Conservation (phyloP, 2,888 invertebrate species). For the Ceramica pisi region DNA sequence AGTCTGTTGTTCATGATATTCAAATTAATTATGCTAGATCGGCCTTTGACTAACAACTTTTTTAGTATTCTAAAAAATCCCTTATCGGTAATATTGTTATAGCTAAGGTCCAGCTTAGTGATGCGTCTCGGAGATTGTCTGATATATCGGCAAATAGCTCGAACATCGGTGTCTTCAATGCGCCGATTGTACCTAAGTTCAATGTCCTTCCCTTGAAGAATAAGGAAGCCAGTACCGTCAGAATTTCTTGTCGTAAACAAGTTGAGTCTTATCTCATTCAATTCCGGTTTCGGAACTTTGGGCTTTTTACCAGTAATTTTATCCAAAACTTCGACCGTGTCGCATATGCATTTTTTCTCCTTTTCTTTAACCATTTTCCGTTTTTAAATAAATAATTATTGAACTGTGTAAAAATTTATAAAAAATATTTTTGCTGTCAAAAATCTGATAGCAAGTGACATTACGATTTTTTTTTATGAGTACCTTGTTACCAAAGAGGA, state of each 20-base stretch:
- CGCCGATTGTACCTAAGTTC: conserved; percentile 80
- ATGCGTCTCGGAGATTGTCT: conserved; percentile 83
- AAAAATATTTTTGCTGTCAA: conserved; percentile 34
- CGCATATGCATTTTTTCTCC: conserved; percentile 77
- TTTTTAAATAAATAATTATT: neutral
- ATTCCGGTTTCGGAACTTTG: conserved; percentile 61
- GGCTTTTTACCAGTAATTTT: conserved; percentile 74
- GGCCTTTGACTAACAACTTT: conserved; percentile 81
- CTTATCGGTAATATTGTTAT: conserved; percentile 90
- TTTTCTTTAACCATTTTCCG: conserved; percentile 8
- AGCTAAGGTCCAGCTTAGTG: conserved; percentile 88
- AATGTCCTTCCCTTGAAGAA: conserved; percentile 89
- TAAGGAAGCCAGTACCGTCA: conserved; percentile 88
- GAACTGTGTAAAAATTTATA: neutral
- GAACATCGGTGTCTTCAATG: conserved; percentile 87
- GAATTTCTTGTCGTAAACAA: conserved; percentile 89
- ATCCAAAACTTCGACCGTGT: conserved; percentile 71
- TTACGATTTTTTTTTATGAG: neutral
- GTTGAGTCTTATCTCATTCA: conserved; percentile 80
- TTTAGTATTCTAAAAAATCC: conserved; percentile 86
- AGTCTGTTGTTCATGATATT: conserved; percentile 91
- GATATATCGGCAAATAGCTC: conserved; percentile 87
- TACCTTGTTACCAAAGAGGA: neutral
- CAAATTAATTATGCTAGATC: conserved; percentile 88
- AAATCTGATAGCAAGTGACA: neutral